A percentile compares a stretch with the other conserved stretches of the same genome.
Evolutionary conservation across 2,888 invertebrate genomes (phyloP).

Genomic region (Cylindroiulus punctatus): DNA sequence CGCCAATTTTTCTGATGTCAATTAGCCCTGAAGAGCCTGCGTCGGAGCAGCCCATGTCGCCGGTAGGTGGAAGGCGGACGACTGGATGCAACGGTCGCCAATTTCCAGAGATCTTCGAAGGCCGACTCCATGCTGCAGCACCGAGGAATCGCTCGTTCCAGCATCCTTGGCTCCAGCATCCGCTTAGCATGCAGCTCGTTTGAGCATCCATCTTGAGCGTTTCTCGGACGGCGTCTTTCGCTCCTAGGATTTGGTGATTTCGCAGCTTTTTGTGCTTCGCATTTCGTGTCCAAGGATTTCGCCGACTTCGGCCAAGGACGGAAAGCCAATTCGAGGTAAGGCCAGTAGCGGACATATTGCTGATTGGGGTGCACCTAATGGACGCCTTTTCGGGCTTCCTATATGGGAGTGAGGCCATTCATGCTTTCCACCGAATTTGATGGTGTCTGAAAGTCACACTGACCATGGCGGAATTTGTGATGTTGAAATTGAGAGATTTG

Average conservation of each 20-base stretch:
- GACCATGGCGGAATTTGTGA: too few relatives aligned
- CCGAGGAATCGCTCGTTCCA: not conserved
- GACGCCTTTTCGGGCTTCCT: not conserved
- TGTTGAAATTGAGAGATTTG: not conserved
- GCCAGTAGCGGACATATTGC: not conserved
- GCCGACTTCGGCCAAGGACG: not conserved
- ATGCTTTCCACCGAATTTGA: too few relatives aligned
- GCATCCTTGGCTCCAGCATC: slow-evolving; percentile 19
- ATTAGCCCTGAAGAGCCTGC: not conserved
- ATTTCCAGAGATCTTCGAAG: slow-evolving; percentile 24
- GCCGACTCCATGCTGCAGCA: slow-evolving; percentile 38
- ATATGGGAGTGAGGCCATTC: too few relatives aligned
- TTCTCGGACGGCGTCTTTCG: not conserved
- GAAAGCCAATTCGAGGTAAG: not conserved
- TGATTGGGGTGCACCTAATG: not conserved
- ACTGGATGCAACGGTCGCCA: not conserved
- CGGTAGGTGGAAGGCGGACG: not conserved
- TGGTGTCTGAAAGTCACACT: too few relatives aligned
- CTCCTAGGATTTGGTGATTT: not conserved
- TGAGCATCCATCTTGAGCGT: slow-evolving; percentile 2
- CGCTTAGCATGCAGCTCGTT: not conserved
- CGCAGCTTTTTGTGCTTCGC: not conserved
- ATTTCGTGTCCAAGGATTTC: not conserved
- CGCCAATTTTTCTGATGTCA: not conserved
- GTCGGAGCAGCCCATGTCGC: slow-evolving; percentile 4